These are phyloP conservation scores for Elgonia sp. DNA, from an alignment of 2,888 invertebrate genomes.

Conservation along the genomic window DNA sequence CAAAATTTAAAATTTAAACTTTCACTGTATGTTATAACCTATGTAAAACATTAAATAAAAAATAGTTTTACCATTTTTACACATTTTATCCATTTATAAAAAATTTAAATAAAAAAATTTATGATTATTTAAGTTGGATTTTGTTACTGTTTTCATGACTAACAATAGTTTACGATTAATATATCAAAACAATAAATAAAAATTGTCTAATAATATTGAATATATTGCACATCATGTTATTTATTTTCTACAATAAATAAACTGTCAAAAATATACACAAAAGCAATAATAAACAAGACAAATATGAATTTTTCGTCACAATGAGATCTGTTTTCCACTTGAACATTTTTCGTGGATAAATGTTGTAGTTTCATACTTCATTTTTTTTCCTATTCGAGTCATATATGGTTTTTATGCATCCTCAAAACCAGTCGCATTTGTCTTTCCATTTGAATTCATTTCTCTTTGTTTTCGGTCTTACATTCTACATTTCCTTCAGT, in stretches of 20 bases:
- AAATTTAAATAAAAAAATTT: too few relatives aligned
- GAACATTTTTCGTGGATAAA: conserved; percentile 47
- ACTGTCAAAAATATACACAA: conserved; percentile 20
- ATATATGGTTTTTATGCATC: conserved; percentile 49
- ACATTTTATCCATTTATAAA: too few relatives aligned
- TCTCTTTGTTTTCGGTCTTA: conserved; percentile 55
- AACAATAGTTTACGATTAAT: too few relatives aligned
- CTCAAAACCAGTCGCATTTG: conserved; percentile 55
- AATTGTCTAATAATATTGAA: neutral
- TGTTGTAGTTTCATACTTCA: conserved; percentile 48
- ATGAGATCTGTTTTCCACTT: conserved; percentile 46
- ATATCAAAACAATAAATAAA: too few relatives aligned
- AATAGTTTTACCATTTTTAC: too few relatives aligned
- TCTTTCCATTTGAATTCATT: conserved; percentile 62
- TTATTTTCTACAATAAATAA: conserved; percentile 4
- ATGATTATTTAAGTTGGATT: too few relatives aligned
- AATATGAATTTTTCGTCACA: conserved; percentile 19
- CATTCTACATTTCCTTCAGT: conserved; percentile 48
- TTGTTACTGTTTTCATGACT: too few relatives aligned
- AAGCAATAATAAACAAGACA: conserved; percentile 27
- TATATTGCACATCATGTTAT: neutral
- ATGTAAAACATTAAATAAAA: too few relatives aligned
- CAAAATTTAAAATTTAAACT: too few relatives aligned
- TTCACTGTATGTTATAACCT: too few relatives aligned
- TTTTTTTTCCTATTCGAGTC: conserved; percentile 46